Base-by-base conservation (phyloP, 2,113 vertebrate species). In the Riparia riparia region DNA sequence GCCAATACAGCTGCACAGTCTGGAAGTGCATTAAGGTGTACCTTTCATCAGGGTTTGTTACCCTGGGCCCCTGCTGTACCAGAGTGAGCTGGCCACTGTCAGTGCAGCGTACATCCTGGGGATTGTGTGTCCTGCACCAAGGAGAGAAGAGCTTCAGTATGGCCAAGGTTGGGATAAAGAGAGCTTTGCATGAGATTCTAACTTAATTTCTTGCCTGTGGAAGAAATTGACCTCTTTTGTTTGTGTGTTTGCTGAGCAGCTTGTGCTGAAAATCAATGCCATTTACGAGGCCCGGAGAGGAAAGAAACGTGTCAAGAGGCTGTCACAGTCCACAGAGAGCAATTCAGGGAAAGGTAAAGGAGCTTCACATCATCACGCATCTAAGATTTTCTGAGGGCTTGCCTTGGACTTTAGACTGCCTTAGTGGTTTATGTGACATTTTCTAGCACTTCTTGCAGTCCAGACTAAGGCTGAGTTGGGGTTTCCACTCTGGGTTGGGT, bases 211-310 rank as follows among this genome's bases (percentile, higher is more conserved):
- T 69, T 91, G 37, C 34, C 21, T 54, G 34, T 37, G 29, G 25
- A 77, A 60, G 22, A 47, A 54, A 88, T 70, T 96, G 87, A 97
- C 82, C 37, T 72, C 80, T 15, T 79, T 63, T 95, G 58, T 85
- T 86, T 96, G 61, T 86, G 80, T 83, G 78, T 93, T 56, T 94
- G 80, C 87, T 90, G 95, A 95, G 84, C 98, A 99, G 99, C 98
- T 99, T 96, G 99, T 99, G 82, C 95, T 99, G 97, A 99, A 99
- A 97, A 99, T 99, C 98, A 99, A 99, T 54, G 98, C 98, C 95
- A 98, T 99, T 93, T 99, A 99, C 25, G 99, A 99, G 97, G 98
- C 98, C 3, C 98, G 99, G 63, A 98, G 99, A 95, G 99, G 99
- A n/a, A 99, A 99, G 98, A 99, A 99, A 74, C 98, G 98, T 14